Evolutionary conservation across 2,113 vertebrate genomes (phyloP).

Genomic region (Capreolus pygargus): DNA sequence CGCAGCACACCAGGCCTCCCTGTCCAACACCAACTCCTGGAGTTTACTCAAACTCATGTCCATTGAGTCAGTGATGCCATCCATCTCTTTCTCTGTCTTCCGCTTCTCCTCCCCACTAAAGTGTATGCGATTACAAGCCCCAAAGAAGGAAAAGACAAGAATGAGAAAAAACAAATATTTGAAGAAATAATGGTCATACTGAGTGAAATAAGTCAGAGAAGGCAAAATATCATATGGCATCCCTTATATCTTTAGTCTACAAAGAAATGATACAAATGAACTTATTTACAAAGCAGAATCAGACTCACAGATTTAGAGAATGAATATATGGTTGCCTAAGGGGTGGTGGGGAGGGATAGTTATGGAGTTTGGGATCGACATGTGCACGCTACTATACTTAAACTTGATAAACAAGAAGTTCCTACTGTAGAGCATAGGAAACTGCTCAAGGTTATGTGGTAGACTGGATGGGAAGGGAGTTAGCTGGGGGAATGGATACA

Average conservation of each 20-base stretch:
- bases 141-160: neutral
- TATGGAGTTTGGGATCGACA: rapidly evolving
- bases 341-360: neutral
- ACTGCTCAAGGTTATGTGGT: neutral
- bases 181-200: neutral
- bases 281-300: neutral
- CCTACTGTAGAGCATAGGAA: neutral
- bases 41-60: neutral
- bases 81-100: neutral
- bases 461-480: neutral
- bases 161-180: neutral
- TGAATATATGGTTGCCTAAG: neutral
- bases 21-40: neutral
- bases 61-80: neutral
- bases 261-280: neutral
- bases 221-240: neutral
- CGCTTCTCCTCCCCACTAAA: neutral
- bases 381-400: neutral
- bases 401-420: neutral
- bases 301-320: neutral
- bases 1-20: rapidly evolving
- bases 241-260: neutral
- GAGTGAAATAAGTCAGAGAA: neutral
- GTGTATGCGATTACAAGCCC: neutral
- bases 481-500: neutral